These are phyloP conservation scores for Nasonia oneida DNA, from an alignment of 2,888 invertebrate species.

Conservation along the genomic window DNA sequence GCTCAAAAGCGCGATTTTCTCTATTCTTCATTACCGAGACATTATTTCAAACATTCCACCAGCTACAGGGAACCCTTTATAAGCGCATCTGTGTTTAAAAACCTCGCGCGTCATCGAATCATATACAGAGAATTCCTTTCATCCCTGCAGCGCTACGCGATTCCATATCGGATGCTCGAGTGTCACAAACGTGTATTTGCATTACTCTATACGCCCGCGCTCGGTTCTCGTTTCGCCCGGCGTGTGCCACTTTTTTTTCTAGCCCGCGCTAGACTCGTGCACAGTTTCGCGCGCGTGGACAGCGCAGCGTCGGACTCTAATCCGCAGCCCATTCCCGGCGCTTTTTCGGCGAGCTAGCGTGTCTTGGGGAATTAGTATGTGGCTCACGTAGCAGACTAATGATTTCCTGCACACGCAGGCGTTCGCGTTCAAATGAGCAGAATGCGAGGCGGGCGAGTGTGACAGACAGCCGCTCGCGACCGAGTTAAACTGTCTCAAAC, in stretches of 20 bases:
- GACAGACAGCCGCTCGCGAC: slow-evolving; percentile 58
- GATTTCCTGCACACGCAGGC: slow-evolving; percentile 64
- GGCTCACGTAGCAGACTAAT: slow-evolving; percentile 67
- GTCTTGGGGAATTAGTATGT: slow-evolving; percentile 65
- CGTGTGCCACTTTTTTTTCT: background rate
- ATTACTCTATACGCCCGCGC: background rate
- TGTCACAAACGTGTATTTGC: background rate
- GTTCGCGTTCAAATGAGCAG: slow-evolving; percentile 38
- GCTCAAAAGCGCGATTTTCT: too few species aligned
- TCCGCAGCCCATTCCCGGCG: background rate
- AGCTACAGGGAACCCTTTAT: background rate
- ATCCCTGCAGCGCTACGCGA: background rate
- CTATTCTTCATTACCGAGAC: too few species aligned
- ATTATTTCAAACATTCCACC: too few species aligned
- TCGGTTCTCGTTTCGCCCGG: background rate
- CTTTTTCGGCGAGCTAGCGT: background rate
- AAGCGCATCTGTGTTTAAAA: background rate
- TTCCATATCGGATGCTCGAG: background rate
- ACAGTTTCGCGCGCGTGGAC: background rate
- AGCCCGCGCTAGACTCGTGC: background rate
- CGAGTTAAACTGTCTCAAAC: slow-evolving; percentile 62
- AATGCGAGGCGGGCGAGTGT: background rate
- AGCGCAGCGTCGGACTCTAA: background rate
- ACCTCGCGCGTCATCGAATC: background rate
- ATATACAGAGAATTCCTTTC: background rate